A percentile compares a stretch with the other conserved stretches of the same genome.
These are phyloP conservation scores for Platycnemis pennipes DNA, from an alignment of 2,888 invertebrate genomes.

Conservation along the genomic window DNA sequence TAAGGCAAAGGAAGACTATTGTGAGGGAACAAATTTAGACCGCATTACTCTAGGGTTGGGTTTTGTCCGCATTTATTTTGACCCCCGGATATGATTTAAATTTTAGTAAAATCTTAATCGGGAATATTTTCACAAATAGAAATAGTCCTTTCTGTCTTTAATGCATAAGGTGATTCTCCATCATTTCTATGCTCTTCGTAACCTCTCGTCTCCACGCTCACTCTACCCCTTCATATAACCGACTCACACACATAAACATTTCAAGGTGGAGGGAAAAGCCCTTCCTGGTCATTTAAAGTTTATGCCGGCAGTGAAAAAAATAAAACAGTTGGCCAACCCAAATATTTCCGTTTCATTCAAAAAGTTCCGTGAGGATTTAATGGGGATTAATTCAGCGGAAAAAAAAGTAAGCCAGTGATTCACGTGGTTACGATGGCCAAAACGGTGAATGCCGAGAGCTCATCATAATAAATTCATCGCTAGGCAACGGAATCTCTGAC, in stretches of 20 bases:
- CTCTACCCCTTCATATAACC: too few species aligned
- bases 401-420: neutral
- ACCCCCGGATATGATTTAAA: too few species aligned
- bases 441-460: neutral
- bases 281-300: slow-evolving; percentile 2
- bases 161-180: too few species aligned
- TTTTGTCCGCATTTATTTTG: too few species aligned
- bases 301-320: neutral
- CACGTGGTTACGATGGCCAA: neutral
- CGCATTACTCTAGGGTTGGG: too few species aligned
- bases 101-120: too few species aligned
- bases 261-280: neutral
- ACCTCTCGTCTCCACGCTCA: too few species aligned
- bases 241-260: neutral
- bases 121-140: too few species aligned
- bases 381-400: neutral
- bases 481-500: neutral
- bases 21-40: too few species aligned
- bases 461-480: neutral
- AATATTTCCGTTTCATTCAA: slow-evolving; percentile 5
- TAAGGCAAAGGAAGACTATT: too few species aligned
- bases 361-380: neutral
- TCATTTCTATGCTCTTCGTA: too few species aligned
- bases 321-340: neutral
- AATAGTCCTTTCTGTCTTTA: too few species aligned